Conservation (phyloP, 2,113 vertebrate genomes). For the Ochotona curzoniae region DNA sequence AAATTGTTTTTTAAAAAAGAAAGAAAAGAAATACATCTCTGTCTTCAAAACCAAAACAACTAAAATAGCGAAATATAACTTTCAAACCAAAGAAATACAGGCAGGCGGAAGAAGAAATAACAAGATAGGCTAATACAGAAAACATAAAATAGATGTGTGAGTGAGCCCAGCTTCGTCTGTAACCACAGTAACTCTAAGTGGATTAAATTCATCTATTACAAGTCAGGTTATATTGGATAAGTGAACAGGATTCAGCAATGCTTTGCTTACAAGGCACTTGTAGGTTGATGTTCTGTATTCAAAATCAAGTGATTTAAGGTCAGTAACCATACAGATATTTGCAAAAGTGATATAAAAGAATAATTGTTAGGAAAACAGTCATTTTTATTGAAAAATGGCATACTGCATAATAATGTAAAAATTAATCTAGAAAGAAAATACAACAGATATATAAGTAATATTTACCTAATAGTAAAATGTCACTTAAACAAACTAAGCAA, state of each 20-base stretch:
- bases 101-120: not conserved
- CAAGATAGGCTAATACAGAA: not conserved
- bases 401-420: not conserved
- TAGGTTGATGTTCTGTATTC: not conserved
- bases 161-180: not conserved
- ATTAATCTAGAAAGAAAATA: not conserved
- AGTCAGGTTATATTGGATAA: not conserved
- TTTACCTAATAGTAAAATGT: slow-evolving; percentile 19
- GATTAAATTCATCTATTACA: slow-evolving; percentile 26
- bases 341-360: not conserved
- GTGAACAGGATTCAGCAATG: not conserved
- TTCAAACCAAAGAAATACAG: not conserved
- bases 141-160: slow-evolving; percentile 2
- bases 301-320: slow-evolving; percentile 26
- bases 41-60: not conserved
- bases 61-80: slow-evolving; percentile 20
- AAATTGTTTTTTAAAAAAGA: too few species aligned
- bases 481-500: not conserved
- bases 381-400: not conserved
- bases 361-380: slow-evolving; percentile 30
- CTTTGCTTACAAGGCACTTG: not conserved
- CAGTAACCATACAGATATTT: not conserved
- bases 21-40: not conserved
- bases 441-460: not conserved
- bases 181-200: not conserved